A percentile compares a stretch with the other conserved stretches of the same genome.
phyloP scores from a whole-genome alignment of 2,797 vertebrate species.

The Natrix natrix region DNA sequence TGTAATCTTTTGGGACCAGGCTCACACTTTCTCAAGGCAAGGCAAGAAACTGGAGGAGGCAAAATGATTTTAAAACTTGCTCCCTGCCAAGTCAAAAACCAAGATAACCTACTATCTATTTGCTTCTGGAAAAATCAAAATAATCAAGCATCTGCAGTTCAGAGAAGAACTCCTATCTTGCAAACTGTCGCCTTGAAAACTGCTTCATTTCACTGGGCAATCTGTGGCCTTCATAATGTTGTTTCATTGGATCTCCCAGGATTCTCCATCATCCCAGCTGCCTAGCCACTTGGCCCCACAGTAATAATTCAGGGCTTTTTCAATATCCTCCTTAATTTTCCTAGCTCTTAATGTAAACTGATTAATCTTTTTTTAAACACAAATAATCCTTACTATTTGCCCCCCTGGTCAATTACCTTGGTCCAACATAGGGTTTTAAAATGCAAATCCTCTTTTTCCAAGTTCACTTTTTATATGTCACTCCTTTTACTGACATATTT shows the following conservation, averaged over 20 bases:
- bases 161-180: background rate
- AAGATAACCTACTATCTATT: background rate
- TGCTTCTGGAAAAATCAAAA: background rate
- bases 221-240: background rate
- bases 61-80: background rate
- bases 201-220: background rate
- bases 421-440: background rate
- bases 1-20: background rate
- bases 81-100: background rate
- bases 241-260: background rate
- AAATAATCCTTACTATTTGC: background rate
- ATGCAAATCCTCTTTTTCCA: background rate
- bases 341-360: background rate
- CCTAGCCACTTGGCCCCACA: background rate
- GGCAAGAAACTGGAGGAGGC: too few relatives aligned
- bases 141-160: background rate
- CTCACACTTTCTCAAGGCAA: background rate
- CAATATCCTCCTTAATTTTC: background rate
- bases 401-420: background rate
- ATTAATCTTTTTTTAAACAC: background rate
- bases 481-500: background rate
- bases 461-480: background rate
- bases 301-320: background rate
- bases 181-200: background rate
- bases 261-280: background rate